A percentile compares a stretch with the other conserved stretches of the same genome.
Conservation (phyloP, 2,797 vertebrate genomes). For the Glyptemys insculpta region DNA sequence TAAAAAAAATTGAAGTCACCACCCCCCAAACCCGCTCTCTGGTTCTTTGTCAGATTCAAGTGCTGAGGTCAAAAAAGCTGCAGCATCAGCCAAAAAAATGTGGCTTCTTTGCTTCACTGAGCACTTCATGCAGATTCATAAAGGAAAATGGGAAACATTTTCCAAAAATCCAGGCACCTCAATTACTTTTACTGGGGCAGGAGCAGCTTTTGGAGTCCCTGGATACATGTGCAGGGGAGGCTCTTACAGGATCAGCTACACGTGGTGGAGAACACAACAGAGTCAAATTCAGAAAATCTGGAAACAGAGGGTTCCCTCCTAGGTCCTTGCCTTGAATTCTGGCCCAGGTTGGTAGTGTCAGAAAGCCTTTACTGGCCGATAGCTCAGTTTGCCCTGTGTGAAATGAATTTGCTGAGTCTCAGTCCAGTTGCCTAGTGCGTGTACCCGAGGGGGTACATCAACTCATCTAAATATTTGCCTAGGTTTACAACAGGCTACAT, state of each 20-base stretch:
- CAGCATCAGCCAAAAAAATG: fast-evolving
- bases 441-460: too few relatives aligned
- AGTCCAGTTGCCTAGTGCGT: not conserved
- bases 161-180: fast-evolving
- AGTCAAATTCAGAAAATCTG: not conserved
- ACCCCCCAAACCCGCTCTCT: fast-evolving
- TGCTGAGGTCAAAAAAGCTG: fast-evolving
- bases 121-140: fast-evolving
- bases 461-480: too few relatives aligned
- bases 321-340: not conserved
- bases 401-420: not conserved
- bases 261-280: too few relatives aligned
- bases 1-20: not conserved
- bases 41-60: not conserved
- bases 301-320: not conserved
- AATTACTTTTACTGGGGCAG: not conserved
- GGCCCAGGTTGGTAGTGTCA: not conserved
- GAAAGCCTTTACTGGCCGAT: not conserved
- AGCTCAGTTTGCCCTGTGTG: not conserved
- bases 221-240: not conserved
- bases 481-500: too few relatives aligned
- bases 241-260: not conserved
- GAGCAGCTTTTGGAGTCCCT: not conserved
- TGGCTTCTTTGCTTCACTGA: fast-evolving
- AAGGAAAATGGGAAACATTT: fast-evolving